phyloP scores from a whole-genome alignment of 2,888 invertebrate genomes.

The Xanthorhoe designata region DNA sequence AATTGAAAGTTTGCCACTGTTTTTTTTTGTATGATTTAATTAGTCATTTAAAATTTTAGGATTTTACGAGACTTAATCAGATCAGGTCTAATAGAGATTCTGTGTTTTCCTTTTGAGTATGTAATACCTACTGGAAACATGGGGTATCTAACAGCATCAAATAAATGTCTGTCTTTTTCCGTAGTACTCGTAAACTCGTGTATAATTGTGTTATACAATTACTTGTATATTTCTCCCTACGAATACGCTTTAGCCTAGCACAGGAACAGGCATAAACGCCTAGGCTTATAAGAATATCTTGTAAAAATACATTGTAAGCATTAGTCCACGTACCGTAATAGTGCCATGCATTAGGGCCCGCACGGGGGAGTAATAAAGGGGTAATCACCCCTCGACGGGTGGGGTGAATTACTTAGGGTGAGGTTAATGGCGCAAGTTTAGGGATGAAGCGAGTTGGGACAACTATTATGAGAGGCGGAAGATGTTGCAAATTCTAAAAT shows the following conservation, averaged over 20 bases:
- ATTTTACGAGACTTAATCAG: no score
- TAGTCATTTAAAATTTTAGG: no score
- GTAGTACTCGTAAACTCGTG: no score
- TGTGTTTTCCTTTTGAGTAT: no score
- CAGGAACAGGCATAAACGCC: conserved; percentile 12
- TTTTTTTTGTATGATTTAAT: no score
- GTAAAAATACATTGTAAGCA: conserved; percentile 65
- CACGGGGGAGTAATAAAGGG: conserved; percentile 78
- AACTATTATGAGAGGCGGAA: not conserved
- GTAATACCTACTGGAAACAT: no score
- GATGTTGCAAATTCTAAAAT: not conserved
- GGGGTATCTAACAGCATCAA: no score
- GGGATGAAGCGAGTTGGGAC: conserved; percentile 45
- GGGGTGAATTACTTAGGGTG: conserved; percentile 68
- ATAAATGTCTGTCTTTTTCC: no score
- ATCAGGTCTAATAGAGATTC: no score
- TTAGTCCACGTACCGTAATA: conserved; percentile 76
- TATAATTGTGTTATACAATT: not conserved
- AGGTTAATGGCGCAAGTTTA: conserved; percentile 49
- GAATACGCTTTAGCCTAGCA: not conserved
- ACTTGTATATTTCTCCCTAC: not conserved
- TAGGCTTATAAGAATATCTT: conserved; percentile 30
- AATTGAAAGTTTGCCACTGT: no score
- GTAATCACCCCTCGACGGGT: conserved; percentile 75
- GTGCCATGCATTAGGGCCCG: conserved; percentile 78